phyloP scores from a whole-genome alignment of 1,140 invertebrate genomes.

The Lordiphosa clarofinis region DNA sequence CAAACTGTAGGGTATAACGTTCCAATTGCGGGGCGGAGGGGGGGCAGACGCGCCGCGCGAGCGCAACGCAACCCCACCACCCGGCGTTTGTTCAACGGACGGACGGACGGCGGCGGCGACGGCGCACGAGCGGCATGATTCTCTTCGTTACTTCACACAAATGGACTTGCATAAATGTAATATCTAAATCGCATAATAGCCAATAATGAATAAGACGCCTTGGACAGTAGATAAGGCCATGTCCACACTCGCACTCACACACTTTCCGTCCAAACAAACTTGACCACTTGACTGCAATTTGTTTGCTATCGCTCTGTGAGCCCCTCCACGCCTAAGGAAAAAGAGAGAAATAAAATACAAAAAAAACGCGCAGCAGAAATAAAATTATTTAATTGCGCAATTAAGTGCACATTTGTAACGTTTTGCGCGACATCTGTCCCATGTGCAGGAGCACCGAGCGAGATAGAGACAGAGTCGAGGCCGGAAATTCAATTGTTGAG shows the following conservation, averaged over 20 bases:
- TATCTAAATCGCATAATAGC: constrained; percentile 46
- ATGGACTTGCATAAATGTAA: constrained; percentile 10
- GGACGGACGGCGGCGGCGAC: too few species aligned
- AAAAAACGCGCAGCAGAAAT: constrained; percentile 61
- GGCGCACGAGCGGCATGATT: too few species aligned
- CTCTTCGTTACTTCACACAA: too few species aligned
- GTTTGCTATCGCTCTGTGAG: constrained; percentile 44
- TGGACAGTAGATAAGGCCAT: constrained; percentile 43
- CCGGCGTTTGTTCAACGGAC: too few species aligned
- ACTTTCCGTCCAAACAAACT: constrained; percentile 17
- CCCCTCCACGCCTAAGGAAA: constrained; percentile 1
- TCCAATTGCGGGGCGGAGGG: too few species aligned
- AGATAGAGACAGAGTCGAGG: constrained; percentile 34
- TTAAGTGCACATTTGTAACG: constrained; percentile 79
- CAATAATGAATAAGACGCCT: constrained; percentile 63
- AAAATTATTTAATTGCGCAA: constrained; percentile 79
- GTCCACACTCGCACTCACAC: constrained; percentile 5
- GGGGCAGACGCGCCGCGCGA: too few species aligned
- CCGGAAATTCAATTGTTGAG: constrained; percentile 79
- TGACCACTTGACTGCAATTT: constrained; percentile 60
- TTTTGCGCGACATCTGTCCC: constrained; percentile 79
- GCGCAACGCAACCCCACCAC: too few species aligned
- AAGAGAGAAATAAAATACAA: constrained; percentile 17
- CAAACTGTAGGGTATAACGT: too few species aligned
- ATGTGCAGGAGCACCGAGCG: constrained; percentile 40